A percentile compares a stretch with the other conserved stretches of the same genome.
These are phyloP conservation scores for Helostoma temminkii DNA, from an alignment of 2,797 vertebrate genomes.

Conservation along the genomic window DNA sequence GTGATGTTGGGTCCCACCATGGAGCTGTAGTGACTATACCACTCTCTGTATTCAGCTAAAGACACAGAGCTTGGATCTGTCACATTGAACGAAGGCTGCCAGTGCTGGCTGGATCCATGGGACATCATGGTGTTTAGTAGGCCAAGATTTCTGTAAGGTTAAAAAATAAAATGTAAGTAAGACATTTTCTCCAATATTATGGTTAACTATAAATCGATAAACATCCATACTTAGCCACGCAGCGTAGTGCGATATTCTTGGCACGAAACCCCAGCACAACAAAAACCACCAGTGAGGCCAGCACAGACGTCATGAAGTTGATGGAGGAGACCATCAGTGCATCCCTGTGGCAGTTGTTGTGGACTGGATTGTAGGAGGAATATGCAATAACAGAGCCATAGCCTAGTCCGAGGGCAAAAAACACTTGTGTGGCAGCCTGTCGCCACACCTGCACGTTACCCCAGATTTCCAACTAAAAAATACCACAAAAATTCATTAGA, in stretches of 20 bases:
- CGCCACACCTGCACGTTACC: constrained; percentile 94
- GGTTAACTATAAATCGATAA: not conserved
- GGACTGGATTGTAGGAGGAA: constrained; percentile 97
- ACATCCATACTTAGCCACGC: constrained; percentile 81
- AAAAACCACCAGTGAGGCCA: constrained; percentile 97
- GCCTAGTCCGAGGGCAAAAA: constrained; percentile 96
- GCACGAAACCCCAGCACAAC: constrained; percentile 97
- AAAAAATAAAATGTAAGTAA: not conserved
- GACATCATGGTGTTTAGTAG: constrained; percentile 63
- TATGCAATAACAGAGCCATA: constrained; percentile 98
- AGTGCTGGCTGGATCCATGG: constrained; percentile 51
- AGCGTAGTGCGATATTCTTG: constrained; percentile 91
- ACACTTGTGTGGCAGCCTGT: constrained; percentile 97
- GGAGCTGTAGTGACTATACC: constrained; percentile 78
- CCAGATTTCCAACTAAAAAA: constrained; percentile 93
- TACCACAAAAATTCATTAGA: constrained; percentile 28
- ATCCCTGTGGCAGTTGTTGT: constrained; percentile 99
- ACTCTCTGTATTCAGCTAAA: constrained; percentile 82
- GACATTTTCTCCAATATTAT: not conserved
- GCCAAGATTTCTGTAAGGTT: constrained; percentile 76
- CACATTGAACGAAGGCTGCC: constrained; percentile 76
- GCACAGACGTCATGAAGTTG: constrained; percentile 97
- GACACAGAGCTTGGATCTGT: constrained; percentile 78
- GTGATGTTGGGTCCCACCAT: constrained; percentile 75
- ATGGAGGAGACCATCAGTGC: constrained; percentile 94